These are phyloP conservation scores for Cydia amplana DNA, from an alignment of 1,140 invertebrate species.

Conservation along the genomic window DNA sequence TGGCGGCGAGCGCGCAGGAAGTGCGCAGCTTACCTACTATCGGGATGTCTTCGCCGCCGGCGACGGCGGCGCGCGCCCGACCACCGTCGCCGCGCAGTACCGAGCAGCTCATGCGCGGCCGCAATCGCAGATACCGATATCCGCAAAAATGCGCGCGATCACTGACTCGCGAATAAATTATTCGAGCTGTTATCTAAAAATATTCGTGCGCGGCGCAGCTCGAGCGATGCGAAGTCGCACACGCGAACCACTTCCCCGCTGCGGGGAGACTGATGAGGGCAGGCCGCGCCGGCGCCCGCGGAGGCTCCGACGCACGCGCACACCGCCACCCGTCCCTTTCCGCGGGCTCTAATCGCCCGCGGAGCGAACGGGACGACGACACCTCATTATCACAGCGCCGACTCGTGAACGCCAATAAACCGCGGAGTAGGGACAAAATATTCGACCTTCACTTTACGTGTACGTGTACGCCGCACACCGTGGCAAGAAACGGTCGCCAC, in stretches of 20 bases:
- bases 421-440: conserved; percentile 78
- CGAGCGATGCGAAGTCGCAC: conserved; percentile 61
- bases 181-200: conserved; percentile 78
- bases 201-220: conserved; percentile 70
- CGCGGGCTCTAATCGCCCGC: conserved; percentile 30
- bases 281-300: conserved; percentile 73
- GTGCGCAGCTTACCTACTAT: conserved; percentile 79
- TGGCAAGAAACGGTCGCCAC: conserved; percentile 33
- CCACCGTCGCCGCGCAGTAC: conserved; percentile 44
- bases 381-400: conserved; percentile 71
- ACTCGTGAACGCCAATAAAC: conserved; percentile 78
- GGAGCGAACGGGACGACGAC: conserved; percentile 65
- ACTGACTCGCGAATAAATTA: conserved; percentile 75
- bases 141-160: conserved; percentile 72
- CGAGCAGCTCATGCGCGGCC: conserved; percentile 52
- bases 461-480: conserved; percentile 62
- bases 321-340: conserved; percentile 62
- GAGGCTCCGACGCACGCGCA: conserved; percentile 71
- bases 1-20: conserved; percentile 77
- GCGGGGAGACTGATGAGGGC: conserved; percentile 77
- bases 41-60: conserved; percentile 64
- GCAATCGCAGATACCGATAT: conserved; percentile 64
- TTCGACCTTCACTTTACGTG: conserved; percentile 73
- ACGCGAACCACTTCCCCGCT: conserved; percentile 73
- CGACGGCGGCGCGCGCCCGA: conserved; percentile 50